phyloP scores from a whole-genome alignment of 2,888 invertebrate species.

The Marronus borbonicus region DNA sequence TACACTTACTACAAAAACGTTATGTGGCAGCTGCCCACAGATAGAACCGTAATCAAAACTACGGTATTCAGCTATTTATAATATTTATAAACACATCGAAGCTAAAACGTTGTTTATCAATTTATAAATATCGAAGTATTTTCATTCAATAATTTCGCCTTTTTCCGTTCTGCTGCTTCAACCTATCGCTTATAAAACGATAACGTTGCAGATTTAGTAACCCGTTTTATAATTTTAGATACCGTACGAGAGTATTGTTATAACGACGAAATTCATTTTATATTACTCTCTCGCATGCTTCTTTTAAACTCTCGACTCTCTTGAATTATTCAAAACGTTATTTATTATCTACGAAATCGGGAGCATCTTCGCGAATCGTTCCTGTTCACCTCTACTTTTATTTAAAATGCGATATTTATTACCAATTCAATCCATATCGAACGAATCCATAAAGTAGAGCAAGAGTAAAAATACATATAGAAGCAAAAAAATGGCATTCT shows the following conservation, averaged over 20 bases:
- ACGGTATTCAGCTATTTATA: constrained; percentile 51
- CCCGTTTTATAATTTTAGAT: constrained; percentile 16
- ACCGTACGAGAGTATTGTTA: not conserved
- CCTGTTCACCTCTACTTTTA: too few relatives aligned
- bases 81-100: constrained; percentile 51
- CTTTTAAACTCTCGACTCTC: too few relatives aligned
- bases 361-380: too few relatives aligned
- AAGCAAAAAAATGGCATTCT: constrained; percentile 1
- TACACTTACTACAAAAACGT: constrained; percentile 36
- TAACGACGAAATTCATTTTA: not conserved
- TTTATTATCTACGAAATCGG: too few relatives aligned
- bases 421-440: too few relatives aligned
- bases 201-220: not conserved
- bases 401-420: too few relatives aligned
- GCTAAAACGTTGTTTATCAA: constrained; percentile 52
- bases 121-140: constrained; percentile 53
- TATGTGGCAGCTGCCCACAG: constrained; percentile 37
- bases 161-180: constrained; percentile 36
- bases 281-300: not conserved
- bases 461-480: not conserved
- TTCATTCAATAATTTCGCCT: constrained; percentile 52
- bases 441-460: not conserved
- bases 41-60: constrained; percentile 46
- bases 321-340: too few relatives aligned
- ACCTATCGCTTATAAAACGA: constrained; percentile 13